Evolutionary conservation across 2,113 vertebrate genomes (phyloP).

Genomic region (Petrocephalus zakoni): DNA sequence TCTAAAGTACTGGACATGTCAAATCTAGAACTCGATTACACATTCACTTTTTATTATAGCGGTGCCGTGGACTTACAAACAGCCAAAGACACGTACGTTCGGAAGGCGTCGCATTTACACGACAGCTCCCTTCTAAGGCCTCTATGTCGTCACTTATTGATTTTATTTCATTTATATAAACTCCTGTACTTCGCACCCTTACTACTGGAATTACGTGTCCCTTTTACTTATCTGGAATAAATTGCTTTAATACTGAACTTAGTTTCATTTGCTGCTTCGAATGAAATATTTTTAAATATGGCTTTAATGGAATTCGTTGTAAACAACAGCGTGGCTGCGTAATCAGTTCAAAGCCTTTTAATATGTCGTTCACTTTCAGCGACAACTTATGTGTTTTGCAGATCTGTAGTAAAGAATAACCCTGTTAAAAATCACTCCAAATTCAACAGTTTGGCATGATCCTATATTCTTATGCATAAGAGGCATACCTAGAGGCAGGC

Average conservation of each 20-base stretch:
- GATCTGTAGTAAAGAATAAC: neutral
- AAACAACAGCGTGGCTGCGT: neutral
- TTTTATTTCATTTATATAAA: neutral
- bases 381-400: neutral
- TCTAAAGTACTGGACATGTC: neutral
- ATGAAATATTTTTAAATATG: neutral
- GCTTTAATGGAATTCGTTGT: neutral
- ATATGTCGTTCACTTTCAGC: neutral
- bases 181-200: neutral
- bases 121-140: neutral
- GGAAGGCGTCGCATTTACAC: neutral
- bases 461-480: neutral
- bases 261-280: neutral
- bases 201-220: neutral
- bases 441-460: neutral
- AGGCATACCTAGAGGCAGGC: neutral
- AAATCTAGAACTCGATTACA: neutral
- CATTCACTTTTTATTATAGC: neutral
- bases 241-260: neutral
- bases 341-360: neutral
- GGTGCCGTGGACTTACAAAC: neutral
- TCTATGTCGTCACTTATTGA: slow-evolving; percentile 9
- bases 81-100: neutral
- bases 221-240: neutral
- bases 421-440: neutral